Evolutionary conservation across 92 coral and sea anemone species (phyloP).

Genomic region (Epizoanthus scotinus): DNA sequence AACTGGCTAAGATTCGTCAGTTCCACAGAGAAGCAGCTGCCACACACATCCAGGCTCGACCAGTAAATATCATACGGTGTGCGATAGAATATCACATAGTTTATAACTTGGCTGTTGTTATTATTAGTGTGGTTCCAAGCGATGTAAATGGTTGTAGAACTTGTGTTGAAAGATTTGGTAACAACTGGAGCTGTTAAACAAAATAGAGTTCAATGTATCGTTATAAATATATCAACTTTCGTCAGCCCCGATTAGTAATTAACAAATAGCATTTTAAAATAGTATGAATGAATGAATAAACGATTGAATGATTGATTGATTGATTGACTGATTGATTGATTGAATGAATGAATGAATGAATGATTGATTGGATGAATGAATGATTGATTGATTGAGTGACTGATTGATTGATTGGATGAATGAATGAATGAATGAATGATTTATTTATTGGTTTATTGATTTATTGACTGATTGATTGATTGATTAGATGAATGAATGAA

Average conservation of each 20-base stretch:
- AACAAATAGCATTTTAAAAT: background rate
- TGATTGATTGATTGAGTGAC: no score
- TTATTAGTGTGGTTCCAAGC: constrained; percentile 45
- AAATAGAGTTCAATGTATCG: background rate
- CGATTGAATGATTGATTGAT: no score
- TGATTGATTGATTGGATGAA: no score
- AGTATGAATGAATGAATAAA: background rate
- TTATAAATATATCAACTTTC: background rate
- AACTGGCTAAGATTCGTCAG: constrained; percentile 23
- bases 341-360: no score
- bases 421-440: no score
- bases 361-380: no score
- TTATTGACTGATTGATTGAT: no score
- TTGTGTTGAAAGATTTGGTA: constrained; percentile 6
- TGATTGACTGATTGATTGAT: no score
- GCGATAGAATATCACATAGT: constrained; percentile 48
- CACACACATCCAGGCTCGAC: constrained; percentile 20
- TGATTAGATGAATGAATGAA: no score
- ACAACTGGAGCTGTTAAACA: constrained; percentile 44
- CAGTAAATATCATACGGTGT: constrained; percentile 17
- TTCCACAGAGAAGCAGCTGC: constrained; percentile 15
- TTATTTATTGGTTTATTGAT: no score
- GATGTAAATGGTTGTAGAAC: constrained; percentile 43
- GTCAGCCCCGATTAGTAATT: background rate
- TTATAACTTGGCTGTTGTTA: background rate